A percentile compares a stretch with the other conserved stretches of the same genome.
These are phyloP conservation scores for Ciconia stormi DNA, from an alignment of 2,113 vertebrate genomes.

Conservation along the genomic window DNA sequence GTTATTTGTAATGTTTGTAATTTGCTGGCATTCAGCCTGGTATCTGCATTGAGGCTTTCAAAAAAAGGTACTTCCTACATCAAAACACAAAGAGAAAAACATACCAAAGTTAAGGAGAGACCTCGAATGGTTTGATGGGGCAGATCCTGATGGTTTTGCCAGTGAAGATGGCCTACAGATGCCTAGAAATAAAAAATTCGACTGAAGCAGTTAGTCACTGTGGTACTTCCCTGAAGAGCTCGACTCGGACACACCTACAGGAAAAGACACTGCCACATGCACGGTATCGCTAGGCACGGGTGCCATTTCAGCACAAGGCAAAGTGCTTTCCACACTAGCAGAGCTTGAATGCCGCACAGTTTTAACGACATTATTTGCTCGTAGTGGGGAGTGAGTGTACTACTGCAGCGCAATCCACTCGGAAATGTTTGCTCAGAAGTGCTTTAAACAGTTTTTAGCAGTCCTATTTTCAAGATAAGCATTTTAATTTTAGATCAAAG, in stretches of 20 bases:
- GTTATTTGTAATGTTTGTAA: background rate
- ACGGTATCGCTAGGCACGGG: fast-evolving
- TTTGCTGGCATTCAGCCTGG: background rate
- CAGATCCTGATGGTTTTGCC: slow-evolving; percentile 55
- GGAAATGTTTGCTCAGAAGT: background rate
- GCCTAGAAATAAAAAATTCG: slow-evolving; percentile 53
- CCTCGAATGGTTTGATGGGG: slow-evolving; percentile 18
- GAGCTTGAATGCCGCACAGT: background rate
- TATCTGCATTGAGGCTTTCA: background rate
- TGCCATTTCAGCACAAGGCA: background rate
- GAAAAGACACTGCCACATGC: too few relatives aligned
- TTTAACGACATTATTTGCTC: background rate
- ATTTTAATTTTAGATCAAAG: background rate
- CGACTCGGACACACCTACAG: fast-evolving
- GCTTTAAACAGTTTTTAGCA: background rate
- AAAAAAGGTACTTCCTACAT: background rate
- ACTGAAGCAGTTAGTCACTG: background rate
- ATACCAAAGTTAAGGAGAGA: slow-evolving; percentile 77
- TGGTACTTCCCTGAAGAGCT: background rate
- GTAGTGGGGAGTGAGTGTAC: background rate
- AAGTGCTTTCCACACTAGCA: background rate
- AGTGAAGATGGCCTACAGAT: slow-evolving; percentile 56
- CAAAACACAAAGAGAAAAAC: background rate
- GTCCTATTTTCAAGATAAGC: background rate
- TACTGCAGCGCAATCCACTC: background rate